Conservation (phyloP, 2,797 vertebrate species). For the Gephyroberyx darwinii region DNA sequence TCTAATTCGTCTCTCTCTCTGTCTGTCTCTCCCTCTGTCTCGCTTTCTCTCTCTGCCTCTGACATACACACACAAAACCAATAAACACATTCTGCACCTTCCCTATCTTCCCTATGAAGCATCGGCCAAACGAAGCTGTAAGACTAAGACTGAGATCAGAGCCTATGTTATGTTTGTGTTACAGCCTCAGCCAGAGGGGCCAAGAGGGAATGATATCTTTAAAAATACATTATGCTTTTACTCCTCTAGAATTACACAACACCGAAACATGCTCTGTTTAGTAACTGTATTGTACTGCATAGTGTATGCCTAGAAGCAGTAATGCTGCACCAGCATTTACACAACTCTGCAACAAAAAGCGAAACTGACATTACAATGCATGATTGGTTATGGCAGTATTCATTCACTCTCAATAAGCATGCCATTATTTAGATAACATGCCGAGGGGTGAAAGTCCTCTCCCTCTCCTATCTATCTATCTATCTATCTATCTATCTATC, state of each 20-base stretch:
- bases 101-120: slow-evolving; percentile 37
- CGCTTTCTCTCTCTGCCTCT: neutral
- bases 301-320: slow-evolving; percentile 3
- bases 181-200: slow-evolving; percentile 9
- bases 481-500: no score
- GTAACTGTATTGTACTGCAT: slow-evolving; percentile 17
- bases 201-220: slow-evolving; percentile 34
- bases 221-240: slow-evolving; percentile 46
- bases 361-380: neutral
- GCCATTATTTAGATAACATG: no score
- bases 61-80: slow-evolving; percentile 16
- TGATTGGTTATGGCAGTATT: slow-evolving; percentile 9
- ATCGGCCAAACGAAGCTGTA: slow-evolving; percentile 23
- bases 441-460: no score
- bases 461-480: no score
- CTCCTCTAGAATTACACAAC: slow-evolving; percentile 43
- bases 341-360: slow-evolving; percentile 8
- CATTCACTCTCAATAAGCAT: neutral
- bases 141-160: slow-evolving; percentile 26
- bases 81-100: neutral
- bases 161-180: slow-evolving; percentile 39
- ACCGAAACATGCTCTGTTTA: slow-evolving; percentile 29
- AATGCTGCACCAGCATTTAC: slow-evolving; percentile 6
- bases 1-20: neutral
- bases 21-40: neutral